Conservation (phyloP, 1,140 invertebrate species). For the Yoshiicerus persimilis region DNA sequence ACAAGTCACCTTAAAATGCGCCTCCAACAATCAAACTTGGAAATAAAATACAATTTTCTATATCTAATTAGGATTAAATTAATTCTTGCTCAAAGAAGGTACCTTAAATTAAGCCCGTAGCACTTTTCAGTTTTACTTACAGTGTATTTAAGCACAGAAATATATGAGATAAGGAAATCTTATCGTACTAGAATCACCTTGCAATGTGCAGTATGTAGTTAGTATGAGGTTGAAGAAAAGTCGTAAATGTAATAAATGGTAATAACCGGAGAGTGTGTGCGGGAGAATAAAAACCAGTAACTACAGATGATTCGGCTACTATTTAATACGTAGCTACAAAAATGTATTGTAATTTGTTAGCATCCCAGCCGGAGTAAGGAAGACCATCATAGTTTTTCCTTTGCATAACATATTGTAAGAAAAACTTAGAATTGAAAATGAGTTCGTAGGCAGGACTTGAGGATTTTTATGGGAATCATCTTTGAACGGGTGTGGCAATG, state of each 20-base stretch:
- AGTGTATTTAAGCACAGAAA: no score
- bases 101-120: not conserved
- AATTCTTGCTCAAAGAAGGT: not conserved
- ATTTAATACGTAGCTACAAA: not conserved
- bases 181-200: not conserved
- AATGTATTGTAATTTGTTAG: not conserved
- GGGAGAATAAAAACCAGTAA: not conserved
- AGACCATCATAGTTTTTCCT: not conserved
- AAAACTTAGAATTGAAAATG: not conserved
- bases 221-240: not conserved
- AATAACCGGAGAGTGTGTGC: not conserved
- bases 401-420: not conserved
- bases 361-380: no score
- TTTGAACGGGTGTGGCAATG: constrained; percentile 31
- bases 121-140: not conserved
- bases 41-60: constrained; percentile 10
- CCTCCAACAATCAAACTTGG: not conserved
- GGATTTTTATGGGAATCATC: constrained; percentile 18
- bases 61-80: constrained; percentile 2
- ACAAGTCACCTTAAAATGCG: not conserved
- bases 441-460: constrained; percentile 10
- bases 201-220: not conserved
- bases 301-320: not conserved
- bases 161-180: not conserved
- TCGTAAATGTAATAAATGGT: not conserved